Percentiles rank a stretch among this genome's conserved stretches.
Conservation (phyloP, 2,797 vertebrate genomes). For the Heterohyrax brucei region DNA sequence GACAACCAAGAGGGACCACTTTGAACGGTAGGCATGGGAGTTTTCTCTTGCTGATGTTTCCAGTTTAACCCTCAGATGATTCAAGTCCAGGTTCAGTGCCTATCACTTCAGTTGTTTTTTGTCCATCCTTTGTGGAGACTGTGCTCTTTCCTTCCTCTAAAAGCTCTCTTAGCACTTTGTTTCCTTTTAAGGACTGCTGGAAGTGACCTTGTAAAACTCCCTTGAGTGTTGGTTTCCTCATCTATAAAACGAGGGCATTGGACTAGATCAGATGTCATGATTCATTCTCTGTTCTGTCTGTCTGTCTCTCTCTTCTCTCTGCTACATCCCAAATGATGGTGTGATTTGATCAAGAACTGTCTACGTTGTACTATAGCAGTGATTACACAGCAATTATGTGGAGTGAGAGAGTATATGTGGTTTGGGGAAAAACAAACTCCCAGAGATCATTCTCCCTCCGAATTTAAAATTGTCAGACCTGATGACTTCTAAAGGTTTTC, state of each 20-base stretch:
- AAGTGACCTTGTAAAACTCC: conserved; percentile 5
- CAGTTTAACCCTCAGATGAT: conserved; percentile 1
- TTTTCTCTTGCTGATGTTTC: conserved; percentile 36
- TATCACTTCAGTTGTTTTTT: conserved; percentile 39
- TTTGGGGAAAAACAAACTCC: conserved; percentile 1
- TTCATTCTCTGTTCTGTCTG: background rate
- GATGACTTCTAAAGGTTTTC: conserved; percentile 48
- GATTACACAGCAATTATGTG: background rate
- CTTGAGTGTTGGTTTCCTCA: conserved; percentile 19
- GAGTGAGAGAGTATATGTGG: background rate
- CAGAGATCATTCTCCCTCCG: background rate
- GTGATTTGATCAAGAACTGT: background rate
- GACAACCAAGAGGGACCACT: background rate
- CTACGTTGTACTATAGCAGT: background rate
- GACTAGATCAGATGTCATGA: background rate
- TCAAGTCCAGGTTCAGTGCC: background rate
- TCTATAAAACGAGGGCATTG: conserved; percentile 40
- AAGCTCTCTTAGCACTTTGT: background rate
- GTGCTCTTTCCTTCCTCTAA: background rate
- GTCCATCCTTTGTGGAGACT: background rate
- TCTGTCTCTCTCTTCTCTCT: background rate
- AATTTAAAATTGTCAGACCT: background rate
- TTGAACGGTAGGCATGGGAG: background rate
- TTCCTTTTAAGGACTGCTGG: background rate
- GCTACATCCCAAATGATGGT: background rate